A percentile compares a stretch with the other conserved stretches of the same genome.
Conservation (phyloP, 2,113 vertebrate genomes). For the Psilopogon haemacephalus region DNA sequence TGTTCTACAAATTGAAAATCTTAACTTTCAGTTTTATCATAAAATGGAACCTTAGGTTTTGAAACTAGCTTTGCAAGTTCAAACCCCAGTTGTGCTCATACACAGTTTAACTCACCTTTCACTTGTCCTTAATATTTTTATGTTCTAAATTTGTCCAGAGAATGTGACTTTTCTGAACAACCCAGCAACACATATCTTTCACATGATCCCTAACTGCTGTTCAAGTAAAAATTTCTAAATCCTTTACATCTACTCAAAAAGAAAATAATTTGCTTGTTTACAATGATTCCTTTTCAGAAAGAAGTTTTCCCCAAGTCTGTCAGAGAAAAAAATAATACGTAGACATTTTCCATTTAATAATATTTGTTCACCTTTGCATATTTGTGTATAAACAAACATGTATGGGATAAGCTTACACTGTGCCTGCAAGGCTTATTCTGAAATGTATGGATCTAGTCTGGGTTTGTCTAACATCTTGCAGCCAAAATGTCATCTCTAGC, state of each 20-base stretch:
- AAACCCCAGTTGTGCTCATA: background rate
- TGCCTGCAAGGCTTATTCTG: background rate
- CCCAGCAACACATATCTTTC: background rate
- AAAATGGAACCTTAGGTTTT: background rate
- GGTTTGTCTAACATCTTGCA: background rate
- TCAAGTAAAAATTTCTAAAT: background rate
- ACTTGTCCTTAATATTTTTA: background rate
- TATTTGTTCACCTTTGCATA: background rate
- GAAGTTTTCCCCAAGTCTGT: background rate
- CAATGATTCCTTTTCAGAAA: background rate
- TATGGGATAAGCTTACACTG: background rate
- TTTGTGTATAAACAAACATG: background rate
- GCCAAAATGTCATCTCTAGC: background rate
- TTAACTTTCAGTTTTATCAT: background rate
- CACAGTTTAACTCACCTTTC: background rate
- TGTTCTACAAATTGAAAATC: background rate
- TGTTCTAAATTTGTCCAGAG: background rate
- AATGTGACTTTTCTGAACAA: background rate
- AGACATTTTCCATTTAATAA: background rate
- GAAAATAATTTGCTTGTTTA: background rate
- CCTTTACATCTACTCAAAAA: background rate
- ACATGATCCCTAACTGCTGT: background rate
- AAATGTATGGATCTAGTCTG: background rate
- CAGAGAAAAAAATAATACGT: background rate
- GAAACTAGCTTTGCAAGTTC: background rate